Conservation (phyloP, 2,113 vertebrate genomes). For the Plotosus lineatus region DNA sequence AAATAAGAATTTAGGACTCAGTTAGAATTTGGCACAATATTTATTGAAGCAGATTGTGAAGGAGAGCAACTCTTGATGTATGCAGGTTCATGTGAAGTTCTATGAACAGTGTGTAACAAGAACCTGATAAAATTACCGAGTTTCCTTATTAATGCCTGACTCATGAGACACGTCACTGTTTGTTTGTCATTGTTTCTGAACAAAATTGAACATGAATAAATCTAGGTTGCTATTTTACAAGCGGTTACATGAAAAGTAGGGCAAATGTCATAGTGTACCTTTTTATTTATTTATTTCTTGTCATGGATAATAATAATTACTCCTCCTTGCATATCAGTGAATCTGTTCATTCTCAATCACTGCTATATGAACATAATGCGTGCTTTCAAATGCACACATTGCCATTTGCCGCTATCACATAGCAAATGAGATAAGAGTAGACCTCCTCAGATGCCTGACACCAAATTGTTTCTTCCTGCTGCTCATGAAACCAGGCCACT, state of each 20-base stretch:
- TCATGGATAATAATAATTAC: background rate
- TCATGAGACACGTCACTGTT: background rate
- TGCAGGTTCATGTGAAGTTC: background rate
- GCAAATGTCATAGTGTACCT: background rate
- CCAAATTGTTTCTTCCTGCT: background rate
- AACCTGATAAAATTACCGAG: conserved; percentile 8
- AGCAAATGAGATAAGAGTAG: background rate
- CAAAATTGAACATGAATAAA: background rate
- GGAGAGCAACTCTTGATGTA: background rate
- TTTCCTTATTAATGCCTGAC: background rate
- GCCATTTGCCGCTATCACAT: background rate
- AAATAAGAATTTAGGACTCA: background rate
- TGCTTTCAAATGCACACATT: background rate
- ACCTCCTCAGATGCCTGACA: background rate
- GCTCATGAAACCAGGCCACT: background rate
- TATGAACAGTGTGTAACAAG: background rate
- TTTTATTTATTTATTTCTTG: background rate
- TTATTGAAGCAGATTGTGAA: background rate
- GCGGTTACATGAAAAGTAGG: background rate
- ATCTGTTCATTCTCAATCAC: background rate
- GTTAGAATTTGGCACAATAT: background rate
- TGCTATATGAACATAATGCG: background rate
- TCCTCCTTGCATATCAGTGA: background rate
- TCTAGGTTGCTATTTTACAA: background rate
- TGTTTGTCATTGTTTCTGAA: background rate